phyloP scores from a whole-genome alignment of 2,113 vertebrate genomes.

The Muscicapa adusta region DNA sequence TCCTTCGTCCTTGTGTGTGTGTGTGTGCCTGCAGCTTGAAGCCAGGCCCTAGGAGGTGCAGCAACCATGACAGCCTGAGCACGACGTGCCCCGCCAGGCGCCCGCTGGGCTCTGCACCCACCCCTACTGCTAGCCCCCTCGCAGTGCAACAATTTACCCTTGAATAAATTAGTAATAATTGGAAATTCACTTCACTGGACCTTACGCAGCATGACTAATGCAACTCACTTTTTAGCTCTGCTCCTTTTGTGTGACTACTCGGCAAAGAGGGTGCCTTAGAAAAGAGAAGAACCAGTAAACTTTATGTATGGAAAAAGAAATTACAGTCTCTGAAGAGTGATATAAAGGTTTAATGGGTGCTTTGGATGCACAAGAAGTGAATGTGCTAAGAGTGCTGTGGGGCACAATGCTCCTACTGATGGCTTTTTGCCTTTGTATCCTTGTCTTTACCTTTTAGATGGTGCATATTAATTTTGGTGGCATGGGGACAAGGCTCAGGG shows the following conservation, averaged over 20 bases:
- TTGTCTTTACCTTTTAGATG: constrained; percentile 28
- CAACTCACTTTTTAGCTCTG: constrained; percentile 59
- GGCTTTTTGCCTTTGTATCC: constrained; percentile 26
- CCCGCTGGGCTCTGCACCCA: constrained; percentile 42
- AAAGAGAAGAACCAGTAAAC: constrained; percentile 59
- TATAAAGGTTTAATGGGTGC: constrained; percentile 49
- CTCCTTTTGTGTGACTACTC: constrained; percentile 47
- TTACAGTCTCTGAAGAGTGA: constrained; percentile 58
- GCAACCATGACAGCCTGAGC: not conserved
- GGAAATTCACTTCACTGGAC: constrained; percentile 65
- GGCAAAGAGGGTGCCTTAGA: constrained; percentile 32
- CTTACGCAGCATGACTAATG: constrained; percentile 65
- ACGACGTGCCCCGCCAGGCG: not conserved
- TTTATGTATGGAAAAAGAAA: constrained; percentile 63
- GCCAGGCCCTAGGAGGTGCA: not conserved
- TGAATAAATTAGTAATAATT: constrained; percentile 67
- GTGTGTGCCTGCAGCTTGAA: not conserved
- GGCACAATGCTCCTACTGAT: not conserved
- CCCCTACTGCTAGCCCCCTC: constrained; percentile 46
- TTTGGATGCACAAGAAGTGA: constrained; percentile 33
- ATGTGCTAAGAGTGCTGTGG: constrained; percentile 21
- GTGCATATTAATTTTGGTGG: constrained; percentile 25
- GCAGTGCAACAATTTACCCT: constrained; percentile 55
- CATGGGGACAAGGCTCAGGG: not conserved
- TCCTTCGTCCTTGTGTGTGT: not conserved